These are phyloP conservation scores for Amaurobius ferox DNA, from an alignment of 2,888 invertebrate genomes.

Conservation along the genomic window DNA sequence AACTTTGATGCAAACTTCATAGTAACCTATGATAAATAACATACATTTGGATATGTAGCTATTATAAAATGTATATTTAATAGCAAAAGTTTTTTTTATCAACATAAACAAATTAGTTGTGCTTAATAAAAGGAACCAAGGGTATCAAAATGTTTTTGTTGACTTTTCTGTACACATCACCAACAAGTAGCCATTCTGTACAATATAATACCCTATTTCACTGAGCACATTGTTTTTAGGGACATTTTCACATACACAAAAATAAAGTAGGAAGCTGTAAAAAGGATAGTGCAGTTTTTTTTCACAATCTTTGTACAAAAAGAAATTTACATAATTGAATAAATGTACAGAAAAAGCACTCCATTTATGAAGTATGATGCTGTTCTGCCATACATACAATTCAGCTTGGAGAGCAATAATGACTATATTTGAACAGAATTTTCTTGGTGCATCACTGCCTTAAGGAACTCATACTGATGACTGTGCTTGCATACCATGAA, in stretches of 20 bases:
- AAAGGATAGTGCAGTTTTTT: conserved; percentile 63
- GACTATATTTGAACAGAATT: conserved; percentile 60
- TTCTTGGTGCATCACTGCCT: conserved; percentile 57
- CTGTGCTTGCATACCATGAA: conserved; percentile 66
- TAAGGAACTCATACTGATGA: conserved; percentile 68
- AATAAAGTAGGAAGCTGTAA: conserved; percentile 67
- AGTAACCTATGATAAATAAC: conserved; percentile 30
- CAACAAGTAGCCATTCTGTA: conserved; percentile 67
- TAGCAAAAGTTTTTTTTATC: conserved; percentile 35
- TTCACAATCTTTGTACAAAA: conserved; percentile 70
- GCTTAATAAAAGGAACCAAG: conserved; percentile 64
- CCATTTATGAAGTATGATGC: conserved; percentile 40
- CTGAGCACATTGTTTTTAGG: conserved; percentile 47
- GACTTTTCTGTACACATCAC: conserved; percentile 61
- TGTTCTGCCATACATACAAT: conserved; percentile 45
- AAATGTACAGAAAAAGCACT: conserved; percentile 66
- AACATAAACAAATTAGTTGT: conserved; percentile 50
- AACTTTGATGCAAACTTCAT: conserved; percentile 24
- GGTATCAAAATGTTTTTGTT: conserved; percentile 45
- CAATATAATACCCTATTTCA: conserved; percentile 63
- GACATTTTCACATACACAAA: conserved; percentile 62
- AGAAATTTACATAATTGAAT: conserved; percentile 69
- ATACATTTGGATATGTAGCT: conserved; percentile 48
- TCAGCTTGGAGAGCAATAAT: conserved; percentile 58
- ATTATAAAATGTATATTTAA: conserved; percentile 45